Percentiles rank a stretch among this genome's conserved stretches.
phyloP scores from a whole-genome alignment of 2,797 vertebrate species.

The Falco biarmicus region DNA sequence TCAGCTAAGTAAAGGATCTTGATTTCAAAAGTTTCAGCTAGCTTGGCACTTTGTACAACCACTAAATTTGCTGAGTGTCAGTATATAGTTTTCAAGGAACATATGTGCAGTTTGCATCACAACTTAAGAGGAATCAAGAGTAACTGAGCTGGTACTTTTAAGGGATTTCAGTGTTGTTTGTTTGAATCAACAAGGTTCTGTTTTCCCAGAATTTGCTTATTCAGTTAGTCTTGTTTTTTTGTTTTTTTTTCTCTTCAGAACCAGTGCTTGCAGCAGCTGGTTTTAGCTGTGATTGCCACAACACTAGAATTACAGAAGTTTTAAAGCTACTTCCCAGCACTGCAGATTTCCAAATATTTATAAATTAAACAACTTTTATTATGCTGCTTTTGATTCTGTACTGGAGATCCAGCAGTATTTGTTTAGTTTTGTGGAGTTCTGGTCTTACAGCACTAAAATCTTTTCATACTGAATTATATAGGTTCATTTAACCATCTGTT shows the following conservation, averaged over 20 bases:
- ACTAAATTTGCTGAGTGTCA: background rate
- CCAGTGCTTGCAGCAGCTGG: background rate
- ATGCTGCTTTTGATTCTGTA: slow-evolving; percentile 10
- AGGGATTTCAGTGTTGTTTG: background rate
- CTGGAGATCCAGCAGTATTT: background rate
- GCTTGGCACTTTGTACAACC: background rate
- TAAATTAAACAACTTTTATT: slow-evolving; percentile 10
- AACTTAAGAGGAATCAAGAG: background rate
- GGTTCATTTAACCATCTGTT: background rate
- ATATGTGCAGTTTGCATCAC: background rate
- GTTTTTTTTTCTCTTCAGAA: background rate
- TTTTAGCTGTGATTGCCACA: background rate
- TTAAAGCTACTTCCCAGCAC: background rate
- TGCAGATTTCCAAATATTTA: slow-evolving; percentile 9
- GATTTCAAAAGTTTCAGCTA: background rate
- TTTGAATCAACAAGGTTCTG: background rate
- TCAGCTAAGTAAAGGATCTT: background rate
- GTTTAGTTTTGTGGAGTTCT: slow-evolving; percentile 20
- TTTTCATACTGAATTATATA: background rate
- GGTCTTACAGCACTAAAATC: background rate
- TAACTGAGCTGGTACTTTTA: background rate
- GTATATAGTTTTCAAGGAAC: background rate
- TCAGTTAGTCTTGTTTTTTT: background rate
- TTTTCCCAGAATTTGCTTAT: background rate
- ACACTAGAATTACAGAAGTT: background rate